Conservation (phyloP, 1,140 invertebrate genomes). For the Dryas iulia region DNA sequence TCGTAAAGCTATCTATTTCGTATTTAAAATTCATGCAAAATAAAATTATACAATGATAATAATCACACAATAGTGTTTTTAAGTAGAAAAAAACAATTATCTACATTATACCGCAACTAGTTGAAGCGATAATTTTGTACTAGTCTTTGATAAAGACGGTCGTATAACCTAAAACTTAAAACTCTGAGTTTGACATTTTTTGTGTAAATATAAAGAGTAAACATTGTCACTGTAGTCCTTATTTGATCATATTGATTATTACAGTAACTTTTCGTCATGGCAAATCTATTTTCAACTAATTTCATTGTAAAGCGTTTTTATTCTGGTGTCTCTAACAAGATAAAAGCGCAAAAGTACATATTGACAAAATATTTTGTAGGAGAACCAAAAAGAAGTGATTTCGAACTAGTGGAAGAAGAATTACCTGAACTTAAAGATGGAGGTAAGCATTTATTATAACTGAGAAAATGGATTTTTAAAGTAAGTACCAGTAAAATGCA, state of each 20-base stretch:
- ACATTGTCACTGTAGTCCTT: not conserved
- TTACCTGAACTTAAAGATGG: constrained; percentile 83
- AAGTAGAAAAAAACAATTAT: too few relatives aligned
- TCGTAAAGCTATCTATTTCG: too few relatives aligned
- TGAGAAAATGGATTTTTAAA: not conserved
- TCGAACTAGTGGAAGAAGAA: constrained; percentile 84
- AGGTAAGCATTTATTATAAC: constrained; percentile 68
- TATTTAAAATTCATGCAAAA: too few relatives aligned
- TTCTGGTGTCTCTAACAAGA: constrained; percentile 64
- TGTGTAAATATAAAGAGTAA: not conserved
- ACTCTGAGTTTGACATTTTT: not conserved
- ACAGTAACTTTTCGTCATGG: constrained; percentile 23
- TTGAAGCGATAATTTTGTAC: not conserved
- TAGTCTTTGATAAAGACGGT: not conserved
- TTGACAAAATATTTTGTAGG: constrained; percentile 83
- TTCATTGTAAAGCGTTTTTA: constrained; percentile 47
- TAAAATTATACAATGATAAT: too few relatives aligned
- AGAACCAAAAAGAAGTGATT: constrained; percentile 83
- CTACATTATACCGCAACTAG: not conserved
- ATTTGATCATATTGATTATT: not conserved
- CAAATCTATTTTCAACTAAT: constrained; percentile 31
- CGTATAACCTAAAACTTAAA: not conserved
- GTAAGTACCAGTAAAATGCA: too few relatives aligned
- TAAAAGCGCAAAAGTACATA: constrained; percentile 82
- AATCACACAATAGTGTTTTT: too few relatives aligned